Percentiles rank a stretch among this genome's conserved stretches.
phyloP scores from a whole-genome alignment of 2,113 vertebrate species.

The Pleuronectes platessa region DNA sequence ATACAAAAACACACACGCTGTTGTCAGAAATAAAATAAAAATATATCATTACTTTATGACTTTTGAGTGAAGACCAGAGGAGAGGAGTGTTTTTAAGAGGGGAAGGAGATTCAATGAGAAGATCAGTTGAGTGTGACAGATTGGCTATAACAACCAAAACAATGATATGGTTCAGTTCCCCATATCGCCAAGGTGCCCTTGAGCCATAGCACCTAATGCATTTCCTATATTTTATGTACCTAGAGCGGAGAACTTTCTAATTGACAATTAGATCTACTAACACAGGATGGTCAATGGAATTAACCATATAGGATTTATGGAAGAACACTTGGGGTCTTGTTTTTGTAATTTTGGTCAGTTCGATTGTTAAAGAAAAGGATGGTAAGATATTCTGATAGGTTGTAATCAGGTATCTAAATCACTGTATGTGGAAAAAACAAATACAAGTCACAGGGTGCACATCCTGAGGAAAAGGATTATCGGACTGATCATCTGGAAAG shows the following conservation, averaged over 20 bases:
- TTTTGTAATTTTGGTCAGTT: not conserved
- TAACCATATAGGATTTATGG: not conserved
- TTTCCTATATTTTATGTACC: not conserved
- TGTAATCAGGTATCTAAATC: not conserved
- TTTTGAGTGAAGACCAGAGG: slow-evolving; percentile 9
- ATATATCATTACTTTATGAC: slow-evolving; percentile 16
- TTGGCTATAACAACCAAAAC: slow-evolving; percentile 40
- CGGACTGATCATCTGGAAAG: not conserved
- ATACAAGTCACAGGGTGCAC: not conserved
- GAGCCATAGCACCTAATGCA: not conserved
- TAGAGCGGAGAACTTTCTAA: not conserved
- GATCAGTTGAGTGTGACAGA: slow-evolving; percentile 34
- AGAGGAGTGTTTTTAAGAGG: slow-evolving; percentile 22
- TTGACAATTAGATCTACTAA: not conserved
- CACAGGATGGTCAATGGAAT: not conserved
- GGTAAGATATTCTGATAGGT: not conserved
- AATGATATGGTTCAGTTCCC: slow-evolving; percentile 46
- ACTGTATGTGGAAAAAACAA: not conserved
- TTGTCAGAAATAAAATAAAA: not conserved
- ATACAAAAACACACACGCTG: not conserved
- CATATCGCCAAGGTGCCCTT: slow-evolving; percentile 25
- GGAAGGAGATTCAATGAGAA: slow-evolving; percentile 25
- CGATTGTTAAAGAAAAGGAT: not conserved
- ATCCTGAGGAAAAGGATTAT: not conserved
- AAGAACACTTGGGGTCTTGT: not conserved